Base-by-base conservation (phyloP, 2,797 vertebrate species). In the Heliangelus exortis region DNA sequence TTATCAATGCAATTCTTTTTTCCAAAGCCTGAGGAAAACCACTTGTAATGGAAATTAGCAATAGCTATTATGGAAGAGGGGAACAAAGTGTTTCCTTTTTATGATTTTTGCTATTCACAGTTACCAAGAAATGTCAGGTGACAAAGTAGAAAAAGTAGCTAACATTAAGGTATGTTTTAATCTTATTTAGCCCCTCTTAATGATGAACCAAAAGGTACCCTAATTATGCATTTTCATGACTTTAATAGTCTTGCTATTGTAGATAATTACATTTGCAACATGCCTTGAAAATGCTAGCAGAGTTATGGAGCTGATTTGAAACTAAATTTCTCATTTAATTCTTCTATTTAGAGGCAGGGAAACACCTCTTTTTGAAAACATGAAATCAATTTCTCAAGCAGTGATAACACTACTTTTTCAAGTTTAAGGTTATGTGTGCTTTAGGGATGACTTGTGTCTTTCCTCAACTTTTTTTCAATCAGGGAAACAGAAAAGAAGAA, bases 181-280 rank as follows among this genome's bases (percentile, higher is more conserved):
- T 95, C 36, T 92, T 71, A 77, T 82, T 87, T 84, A 90, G 76
- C 86, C 41, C 59, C 51, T 89, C 31, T 7, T 87, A 94, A 78
- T 89, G 84, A 95, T 90, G 95, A 93, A 94, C 89, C 65, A 78
- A 72, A 95, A 88, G 72, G 93, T 75, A 94, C 79, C 87, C 47
- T 96, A 95, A 96, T 97, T 97, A 96, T 94, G 81, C 89, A 84
- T 61, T 92, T 86, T 82, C 68, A 61, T 92, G 81, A 79, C 84
- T 95, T 91, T 94, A 91, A 93, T 79, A 89, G 59, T 80, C 62
- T 88, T 82, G 65, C 50, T 87, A 65, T 76, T 89, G 92, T 51
- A 68, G 81, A 77, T 93, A 94, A 97, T 94, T 95, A 55, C 55
- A 88, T 94, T 96, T 93, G 51, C 74, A 93, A 68, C 85, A 72